Evolutionary conservation across 2,113 vertebrate genomes (phyloP), one percentile per base, ranked within the genome.

Genomic region (Corythornis vintsioides): DNA sequence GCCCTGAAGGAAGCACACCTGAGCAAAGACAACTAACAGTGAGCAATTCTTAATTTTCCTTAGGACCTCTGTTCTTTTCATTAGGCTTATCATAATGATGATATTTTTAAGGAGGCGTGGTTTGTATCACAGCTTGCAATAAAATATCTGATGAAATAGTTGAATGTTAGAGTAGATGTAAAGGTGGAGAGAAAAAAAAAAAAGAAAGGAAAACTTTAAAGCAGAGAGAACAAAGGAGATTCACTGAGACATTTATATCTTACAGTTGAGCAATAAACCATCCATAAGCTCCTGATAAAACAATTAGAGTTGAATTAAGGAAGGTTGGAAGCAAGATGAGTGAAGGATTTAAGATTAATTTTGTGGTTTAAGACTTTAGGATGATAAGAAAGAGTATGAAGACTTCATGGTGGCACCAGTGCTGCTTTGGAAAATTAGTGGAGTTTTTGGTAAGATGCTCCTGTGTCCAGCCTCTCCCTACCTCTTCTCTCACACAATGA

Each of bases 151-250:
- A 74, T 38, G 56, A 89, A 59, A 42, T 5, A 70, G 72, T 33
- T 71, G 17, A 87, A 40, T 9, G 9, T 45, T 50, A 29, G 78
- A 71, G 13, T 14, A 73, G n/a, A 76, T 16, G 11, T 33, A 65
- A 86, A 82, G 21, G 35, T 84, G 47, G 50, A 33, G 16, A 7
- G 22, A 26, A 53, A 53, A 53, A 28, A 53, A n/a, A 55, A 31
- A 17, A 66, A 78, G 31, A 40, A 72, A 55, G 19, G 15, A 84
- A 76, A 43, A 83, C 47, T 74, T n/a, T 55, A 73, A 86, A 80
- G 47, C 61, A 80, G 43, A 43, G 55, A 80, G 76, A 94, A 95
- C 64, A 94, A 95, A 94, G 35, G 59, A 85, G 22, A 80, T 35
- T 86, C 64, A 47, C 55, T 0, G 13, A 80, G 42, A 24, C 6